phyloP scores from a whole-genome alignment of 2,797 vertebrate species.

The Trachops cirrhosus region DNA sequence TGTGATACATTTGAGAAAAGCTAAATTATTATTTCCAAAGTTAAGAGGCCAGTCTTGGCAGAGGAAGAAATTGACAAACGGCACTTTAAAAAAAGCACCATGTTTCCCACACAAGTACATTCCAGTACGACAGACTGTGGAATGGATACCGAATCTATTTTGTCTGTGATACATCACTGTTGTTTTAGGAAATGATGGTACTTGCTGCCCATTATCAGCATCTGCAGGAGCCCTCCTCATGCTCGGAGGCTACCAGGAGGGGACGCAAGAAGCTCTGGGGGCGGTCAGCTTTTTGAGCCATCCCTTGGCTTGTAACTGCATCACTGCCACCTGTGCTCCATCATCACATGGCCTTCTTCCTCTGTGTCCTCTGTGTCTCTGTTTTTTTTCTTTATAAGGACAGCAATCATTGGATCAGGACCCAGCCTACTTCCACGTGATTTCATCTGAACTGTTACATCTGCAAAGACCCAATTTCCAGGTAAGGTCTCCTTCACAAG shows the following conservation, averaged over 20 bases:
- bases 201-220: accelerated
- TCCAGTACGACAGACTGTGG: accelerated
- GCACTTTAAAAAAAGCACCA: not conserved
- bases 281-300: accelerated
- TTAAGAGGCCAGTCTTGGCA: not conserved
- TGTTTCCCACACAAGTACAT: accelerated
- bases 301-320: not conserved
- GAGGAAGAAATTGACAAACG: accelerated
- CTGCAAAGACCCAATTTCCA: not conserved
- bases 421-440: accelerated
- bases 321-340: accelerated
- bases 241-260: not conserved
- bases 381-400: not conserved
- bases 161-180: accelerated
- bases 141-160: not conserved
- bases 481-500: no score
- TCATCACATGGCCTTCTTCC: no score
- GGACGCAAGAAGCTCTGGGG: not conserved
- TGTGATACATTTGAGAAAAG: not conserved
- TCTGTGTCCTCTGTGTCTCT: not conserved
- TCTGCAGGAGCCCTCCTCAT: accelerated
- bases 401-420: accelerated
- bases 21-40: not conserved
- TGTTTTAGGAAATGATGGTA: accelerated
- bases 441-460: not conserved